Evolutionary conservation across 2,113 vertebrate genomes (phyloP).

Genomic region (Podarcis cretensis): DNA sequence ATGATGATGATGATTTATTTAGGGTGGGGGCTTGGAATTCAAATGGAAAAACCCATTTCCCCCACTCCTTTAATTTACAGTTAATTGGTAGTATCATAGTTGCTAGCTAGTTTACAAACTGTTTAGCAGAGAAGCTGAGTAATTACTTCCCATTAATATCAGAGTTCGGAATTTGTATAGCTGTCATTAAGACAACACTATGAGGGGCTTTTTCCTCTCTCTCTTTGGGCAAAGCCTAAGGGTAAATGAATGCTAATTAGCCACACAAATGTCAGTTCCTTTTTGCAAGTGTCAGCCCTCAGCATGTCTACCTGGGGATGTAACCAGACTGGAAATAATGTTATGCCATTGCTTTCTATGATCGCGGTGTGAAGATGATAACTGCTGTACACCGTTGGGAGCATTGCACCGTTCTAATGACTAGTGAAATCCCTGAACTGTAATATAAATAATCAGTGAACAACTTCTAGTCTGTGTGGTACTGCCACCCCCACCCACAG

Average conservation of each 20-base stretch:
- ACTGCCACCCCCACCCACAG: no score
- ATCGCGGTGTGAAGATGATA: constrained; percentile 5
- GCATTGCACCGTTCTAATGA: neutral
- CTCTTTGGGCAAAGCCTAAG: constrained; percentile 5
- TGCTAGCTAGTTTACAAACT: neutral
- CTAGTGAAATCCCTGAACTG: neutral
- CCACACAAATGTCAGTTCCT: neutral
- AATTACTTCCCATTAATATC: constrained; percentile 5
- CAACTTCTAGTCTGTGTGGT: neutral
- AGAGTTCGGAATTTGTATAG: neutral
- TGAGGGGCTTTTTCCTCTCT: neutral
- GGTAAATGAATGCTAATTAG: constrained; percentile 13
- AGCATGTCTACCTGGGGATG: neutral
- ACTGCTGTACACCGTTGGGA: neutral
- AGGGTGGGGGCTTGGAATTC: neutral
- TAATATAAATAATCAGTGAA: neutral
- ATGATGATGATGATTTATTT: no score
- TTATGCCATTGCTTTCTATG: neutral
- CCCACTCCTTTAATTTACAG: neutral
- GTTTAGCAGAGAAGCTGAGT: neutral
- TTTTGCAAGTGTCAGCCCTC: neutral
- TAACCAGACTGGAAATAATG: constrained; percentile 7
- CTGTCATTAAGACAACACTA: constrained; percentile 9
- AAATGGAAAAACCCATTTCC: neutral
- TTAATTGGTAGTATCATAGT: neutral